Evolutionary conservation across 2,888 invertebrate species (phyloP), one percentile per base, ranked within the genome.

Genomic region (Oegoconia quadripuncta): DNA sequence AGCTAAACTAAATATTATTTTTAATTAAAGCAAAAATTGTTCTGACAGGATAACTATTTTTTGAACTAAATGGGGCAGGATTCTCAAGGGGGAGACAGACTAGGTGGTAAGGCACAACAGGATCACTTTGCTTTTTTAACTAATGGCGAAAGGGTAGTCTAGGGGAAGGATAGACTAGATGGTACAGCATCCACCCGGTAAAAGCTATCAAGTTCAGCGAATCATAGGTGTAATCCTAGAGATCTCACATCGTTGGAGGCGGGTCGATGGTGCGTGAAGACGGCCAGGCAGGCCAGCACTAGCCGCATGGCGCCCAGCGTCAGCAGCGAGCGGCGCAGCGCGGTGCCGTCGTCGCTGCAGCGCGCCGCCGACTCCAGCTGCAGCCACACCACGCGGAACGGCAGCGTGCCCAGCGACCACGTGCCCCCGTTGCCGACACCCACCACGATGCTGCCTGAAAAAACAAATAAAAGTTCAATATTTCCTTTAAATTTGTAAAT

Each of bases 271-370:
- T 95, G 95, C 5, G 97, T 96, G 72, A 97, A 96, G 25, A 96
- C 94, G 1, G 96, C 93, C 38, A 98, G 89, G 64, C 97, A 97
- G 36, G 95, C 93, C 26, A 98, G 89, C 55, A 97, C 89, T 36
- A 97, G 90, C 55, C 96, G 91, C 56, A 96, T 91, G 22, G 95
- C 95, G 15, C 97, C 97, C 22, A 94, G 92, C 57, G 94, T 93
- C 52, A 97, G 91, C 54, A 95, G 93, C 65, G 93, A 93, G 11
- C 92, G 88, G 6, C 97, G 88, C 50, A 97, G 75, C 41, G 93
- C 71, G 35, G 91, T 89, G 0, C 94, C 96, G 59, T 94, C 94
- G 55, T 94, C 93, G 0, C 93, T 93, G 25, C 91, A 91, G 20
- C 93, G 86, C 0, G 94, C 93, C 2, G 93, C 92, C 33, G 91